Percentiles rank a stretch among this genome's conserved stretches.
Conservation (phyloP, 1,140 invertebrate species). For the Whitmania pigra region DNA sequence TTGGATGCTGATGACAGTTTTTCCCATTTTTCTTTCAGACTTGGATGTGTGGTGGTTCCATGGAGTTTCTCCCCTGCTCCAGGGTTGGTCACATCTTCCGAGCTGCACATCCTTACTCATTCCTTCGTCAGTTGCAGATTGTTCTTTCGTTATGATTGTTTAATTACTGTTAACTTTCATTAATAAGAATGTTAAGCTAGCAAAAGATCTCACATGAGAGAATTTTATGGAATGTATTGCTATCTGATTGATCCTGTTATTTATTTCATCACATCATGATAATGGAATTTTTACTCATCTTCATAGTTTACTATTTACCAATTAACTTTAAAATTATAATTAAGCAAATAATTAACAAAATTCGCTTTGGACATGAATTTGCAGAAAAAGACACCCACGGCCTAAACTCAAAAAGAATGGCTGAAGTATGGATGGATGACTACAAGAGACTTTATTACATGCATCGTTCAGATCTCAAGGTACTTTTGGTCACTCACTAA, state of each 20-base stretch:
- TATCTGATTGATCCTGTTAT: neutral
- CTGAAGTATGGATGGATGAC: conserved; percentile 67
- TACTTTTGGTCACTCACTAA: neutral
- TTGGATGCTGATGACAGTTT: neutral
- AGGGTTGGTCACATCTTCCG: conserved; percentile 93
- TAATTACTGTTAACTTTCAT: neutral
- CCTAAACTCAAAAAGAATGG: conserved; percentile 44
- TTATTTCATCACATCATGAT: no score
- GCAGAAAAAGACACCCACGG: conserved; percentile 40
- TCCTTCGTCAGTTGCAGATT: conserved; percentile 20
- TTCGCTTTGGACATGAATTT: neutral
- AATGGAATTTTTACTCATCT: no score
- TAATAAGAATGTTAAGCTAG: neutral
- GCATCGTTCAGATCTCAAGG: conserved; percentile 32
- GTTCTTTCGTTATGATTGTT: no score
- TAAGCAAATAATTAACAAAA: neutral
- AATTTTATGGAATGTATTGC: neutral
- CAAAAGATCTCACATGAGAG: neutral
- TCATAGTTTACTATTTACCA: no score
- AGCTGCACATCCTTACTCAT: conserved; percentile 33
- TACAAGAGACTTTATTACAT: conserved; percentile 55
- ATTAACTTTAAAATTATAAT: no score
- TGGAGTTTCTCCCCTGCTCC: conserved; percentile 89
- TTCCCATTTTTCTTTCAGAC: conserved; percentile 45
- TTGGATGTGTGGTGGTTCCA: conserved; percentile 90